Evolutionary conservation across 2,797 vertebrate species (phyloP), one percentile per base, ranked within the genome.

Genomic region (Hemibagrus guttatus): DNA sequence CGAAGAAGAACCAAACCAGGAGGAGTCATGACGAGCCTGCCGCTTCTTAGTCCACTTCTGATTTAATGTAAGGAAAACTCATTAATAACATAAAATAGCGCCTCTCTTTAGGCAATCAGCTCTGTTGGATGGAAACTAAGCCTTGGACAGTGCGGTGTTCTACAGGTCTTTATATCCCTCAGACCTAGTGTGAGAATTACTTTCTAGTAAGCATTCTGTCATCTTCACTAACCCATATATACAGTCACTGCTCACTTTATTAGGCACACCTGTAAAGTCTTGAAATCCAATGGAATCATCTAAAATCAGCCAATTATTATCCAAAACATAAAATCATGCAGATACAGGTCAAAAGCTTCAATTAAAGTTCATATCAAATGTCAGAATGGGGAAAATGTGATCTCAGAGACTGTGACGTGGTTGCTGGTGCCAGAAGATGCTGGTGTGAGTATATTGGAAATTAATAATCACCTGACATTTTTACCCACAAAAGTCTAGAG

Each of bases 1-100:
- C 54, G 94, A 92, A 79, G 89, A 84, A 13, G 96, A 95, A 91
- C 97, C 92, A 87, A 96, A 91, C 84, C 92, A 95, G 89, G 96
- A 95, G 79, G 95, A 91, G 71, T 94, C 95, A 17, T 95, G 94
- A 88, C 94, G 93, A 69, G 91, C 86, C 71, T 91, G 95, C 59
- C 89, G 93, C 35, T 91, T 95, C 2, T 93, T 94, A 82, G 85
- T 91, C 91, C 58, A 92, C 84, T 90, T 90, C 86, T 94, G 81
- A 56, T 16, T 79, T 42, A 64, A 58, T 1, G 17, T 4, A 31
- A 75, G 59, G 5, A 42, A 66, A 63, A 31, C 26, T 9, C 46
- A 79, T 35, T 54, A 42, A 68, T 13, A 26, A 56, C 23, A 42
- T 42, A 52, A 28, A 26, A n/a, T 8, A 78, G 1, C 7, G 31